Base-by-base conservation (phyloP, 2,888 invertebrate genomes). In the Ochlodes sylvanus region DNA sequence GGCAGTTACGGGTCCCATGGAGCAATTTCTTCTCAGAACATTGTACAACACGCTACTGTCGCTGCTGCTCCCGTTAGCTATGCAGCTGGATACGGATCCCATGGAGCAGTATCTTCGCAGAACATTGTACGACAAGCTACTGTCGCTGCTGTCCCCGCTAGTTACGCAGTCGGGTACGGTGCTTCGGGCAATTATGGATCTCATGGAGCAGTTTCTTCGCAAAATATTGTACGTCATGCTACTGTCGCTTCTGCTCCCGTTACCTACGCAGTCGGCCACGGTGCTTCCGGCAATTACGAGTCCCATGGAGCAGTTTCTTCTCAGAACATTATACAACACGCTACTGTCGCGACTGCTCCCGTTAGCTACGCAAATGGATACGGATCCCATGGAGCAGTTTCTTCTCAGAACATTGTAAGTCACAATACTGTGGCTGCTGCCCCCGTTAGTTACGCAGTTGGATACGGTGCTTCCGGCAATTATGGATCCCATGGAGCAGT, bases 311-410 rank as follows among this genome's bases (percentile, higher is more conserved):
- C 84, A 4, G 84, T 87, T n/a, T 87, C 87, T 54, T 86, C 86
- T 0, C 91, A 93, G 73, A 83, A 87, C 72, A 85, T 89, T 41
- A 80, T 83, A 66, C 88, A 76, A 69, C 86, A 83, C 70, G 86
- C 84, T 70, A 41, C 47, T 7, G 75, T 75, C 54, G 74, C 75
- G 38, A 74, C 82, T 17, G 76, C 80, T 2, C 75, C 79, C 12
- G 72, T 63, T 2, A 69, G 57, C 50, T 68, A 73, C 66, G 71
- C n/a, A n/a, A n/a, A n/a, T n/a, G n/a, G n/a, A n/a, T 62, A 61
- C 66, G 84, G 83, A 14, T 73, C 81, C 7, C 85, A 85, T 12
- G 76, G 79, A 2, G 85, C 84, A 6, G 83, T 87, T n/a, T 88
- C 87, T 54, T 86, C 86, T 3, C 86, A 86, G 71, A 87, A 78